These are phyloP conservation scores for Brachypodius melanocephalos DNA, from an alignment of 2,113 vertebrate species.

Conservation along the genomic window DNA sequence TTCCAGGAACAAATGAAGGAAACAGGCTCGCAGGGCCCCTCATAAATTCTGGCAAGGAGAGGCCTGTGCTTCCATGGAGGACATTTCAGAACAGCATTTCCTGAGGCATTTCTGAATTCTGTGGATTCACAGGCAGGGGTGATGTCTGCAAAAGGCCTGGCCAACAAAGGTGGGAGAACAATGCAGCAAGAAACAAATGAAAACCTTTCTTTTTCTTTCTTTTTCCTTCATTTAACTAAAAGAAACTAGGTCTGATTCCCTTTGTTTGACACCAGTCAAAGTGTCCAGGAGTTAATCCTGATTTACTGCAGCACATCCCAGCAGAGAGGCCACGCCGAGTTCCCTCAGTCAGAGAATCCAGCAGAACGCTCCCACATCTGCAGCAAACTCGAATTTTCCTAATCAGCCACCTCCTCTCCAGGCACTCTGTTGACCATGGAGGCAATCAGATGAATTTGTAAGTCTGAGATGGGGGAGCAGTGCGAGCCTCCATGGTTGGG, in stretches of 20 bases:
- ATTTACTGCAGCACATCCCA: neutral
- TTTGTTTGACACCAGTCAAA: neutral
- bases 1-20: neutral
- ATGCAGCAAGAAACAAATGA: neutral
- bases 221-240: neutral
- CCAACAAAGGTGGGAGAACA: neutral
- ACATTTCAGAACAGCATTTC: conserved; percentile 30
- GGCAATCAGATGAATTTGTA: conserved; percentile 49
- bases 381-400: neutral
- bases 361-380: neutral
- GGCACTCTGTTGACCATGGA: conserved; percentile 46
- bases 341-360: neutral
- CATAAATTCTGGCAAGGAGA: neutral
- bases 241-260: neutral
- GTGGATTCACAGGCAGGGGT: conserved; percentile 7
- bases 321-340: neutral
- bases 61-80: neutral
- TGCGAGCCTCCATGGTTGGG: conserved; percentile 26
- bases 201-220: neutral
- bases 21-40: neutral
- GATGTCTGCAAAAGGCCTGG: neutral
- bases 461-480: conserved; percentile 34
- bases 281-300: conserved; percentile 6
- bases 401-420: conserved; percentile 20
- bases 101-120: conserved; percentile 5